Evolutionary conservation across 1,140 invertebrate species (phyloP), one percentile per base, ranked within the genome.

Genomic region (Cecropterus lyciades): DNA sequence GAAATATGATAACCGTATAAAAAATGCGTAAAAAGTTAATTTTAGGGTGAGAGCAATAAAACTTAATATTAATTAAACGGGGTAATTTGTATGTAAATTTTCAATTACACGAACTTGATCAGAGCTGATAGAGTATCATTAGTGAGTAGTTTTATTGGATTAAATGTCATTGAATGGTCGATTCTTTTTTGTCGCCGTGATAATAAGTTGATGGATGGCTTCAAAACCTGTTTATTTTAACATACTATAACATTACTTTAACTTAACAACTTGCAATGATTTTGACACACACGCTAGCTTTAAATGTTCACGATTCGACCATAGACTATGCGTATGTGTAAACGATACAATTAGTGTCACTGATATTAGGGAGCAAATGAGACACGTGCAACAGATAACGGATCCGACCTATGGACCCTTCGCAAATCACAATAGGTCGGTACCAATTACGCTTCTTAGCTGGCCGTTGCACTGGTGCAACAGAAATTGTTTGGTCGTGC

Each of bases 401-500:
- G 15, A 43, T 56, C 20, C 17, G 40, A 56, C 53, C 53, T 27
- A 14, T 55, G 42, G 15, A 57, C 37, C 53, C 53, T 43, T 57
- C 40, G 53, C 53, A 42, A 43, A 57, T 57, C 17, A 45, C 53
- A 57, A 57, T 56, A 43, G 53, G 40, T 43, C 53, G 33, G 52
- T 67, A 68, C 70, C 73, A 65, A 75, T 75, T 70, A 72, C 67
- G 56, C 49, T 72, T 37, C 63, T 68, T 72, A 57, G 70, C 52
- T 57, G 51, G 69, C 53, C 72, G 17, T 71, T 74, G 75, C 69
- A 73, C 52, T 63, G 65, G 65, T 85, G 81, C 82, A 87, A 86
- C 86, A 87, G 85, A 89, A 83, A 89, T 82, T 86, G 82, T 85
- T 81, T 82, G 77, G 75, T 69, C 60, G 77, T 74, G 77, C 75